Evolutionary conservation across 1,140 invertebrate species (phyloP).

Genomic region (Pollicipes pollicipes): DNA sequence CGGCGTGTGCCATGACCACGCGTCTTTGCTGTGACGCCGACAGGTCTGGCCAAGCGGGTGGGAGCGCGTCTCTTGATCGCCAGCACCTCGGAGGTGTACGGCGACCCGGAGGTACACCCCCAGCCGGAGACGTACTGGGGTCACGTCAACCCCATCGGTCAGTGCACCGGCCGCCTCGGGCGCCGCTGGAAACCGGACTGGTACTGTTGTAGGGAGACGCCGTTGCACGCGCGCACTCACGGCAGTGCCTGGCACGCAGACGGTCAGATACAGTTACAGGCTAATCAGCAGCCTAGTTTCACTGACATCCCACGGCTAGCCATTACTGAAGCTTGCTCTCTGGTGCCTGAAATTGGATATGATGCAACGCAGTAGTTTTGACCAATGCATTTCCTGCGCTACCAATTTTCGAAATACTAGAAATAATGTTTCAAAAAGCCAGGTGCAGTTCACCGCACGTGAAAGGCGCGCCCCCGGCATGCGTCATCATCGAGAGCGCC

Average conservation of each 20-base stretch:
- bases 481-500: too few species aligned
- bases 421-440: too few species aligned
- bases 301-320: too few species aligned
- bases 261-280: too few species aligned
- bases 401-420: too few species aligned
- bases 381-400: too few species aligned
- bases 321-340: not conserved
- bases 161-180: slow-evolving; percentile 15
- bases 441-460: too few species aligned
- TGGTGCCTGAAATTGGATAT: not conserved
- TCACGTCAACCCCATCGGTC: slow-evolving; percentile 96
- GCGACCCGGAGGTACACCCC: slow-evolving; percentile 90
- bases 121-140: slow-evolving; percentile 95
- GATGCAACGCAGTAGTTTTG: too few species aligned
- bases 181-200: not conserved
- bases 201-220: too few species aligned
- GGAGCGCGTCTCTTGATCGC: slow-evolving; percentile 88
- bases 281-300: too few species aligned
- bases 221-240: too few species aligned
- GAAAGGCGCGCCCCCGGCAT: not conserved
- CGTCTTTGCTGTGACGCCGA: slow-evolving; percentile 12
- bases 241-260: not conserved
- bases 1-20: too few species aligned
- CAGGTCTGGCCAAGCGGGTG: slow-evolving; percentile 77
- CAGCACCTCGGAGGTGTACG: slow-evolving; percentile 96